These are phyloP conservation scores for Acanthosepion esculentum DNA, from an alignment of 2,888 invertebrate genomes.

Conservation along the genomic window DNA sequence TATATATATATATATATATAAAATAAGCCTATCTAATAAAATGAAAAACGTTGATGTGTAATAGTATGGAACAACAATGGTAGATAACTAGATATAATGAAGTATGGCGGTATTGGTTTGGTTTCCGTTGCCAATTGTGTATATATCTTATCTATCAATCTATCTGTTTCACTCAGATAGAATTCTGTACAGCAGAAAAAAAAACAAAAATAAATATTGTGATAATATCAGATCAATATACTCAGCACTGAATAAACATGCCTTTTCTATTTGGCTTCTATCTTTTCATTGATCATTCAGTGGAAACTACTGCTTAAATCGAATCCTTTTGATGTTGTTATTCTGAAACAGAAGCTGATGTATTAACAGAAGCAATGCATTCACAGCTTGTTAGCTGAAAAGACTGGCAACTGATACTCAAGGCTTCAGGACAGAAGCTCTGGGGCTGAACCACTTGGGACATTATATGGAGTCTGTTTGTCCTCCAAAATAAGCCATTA, in stretches of 20 bases:
- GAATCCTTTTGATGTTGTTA: not conserved
- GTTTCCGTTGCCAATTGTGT: not conserved
- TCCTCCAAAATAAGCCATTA: not conserved
- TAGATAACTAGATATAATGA: not conserved
- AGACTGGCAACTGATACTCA: not conserved
- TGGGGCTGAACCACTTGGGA: not conserved
- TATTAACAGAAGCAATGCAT: not conserved
- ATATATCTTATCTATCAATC: not conserved
- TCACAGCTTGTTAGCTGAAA: not conserved
- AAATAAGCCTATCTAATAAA: not conserved
- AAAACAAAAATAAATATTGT: not conserved
- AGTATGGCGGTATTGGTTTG: not conserved
- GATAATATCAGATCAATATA: not conserved
- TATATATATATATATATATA: not conserved
- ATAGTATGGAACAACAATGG: not conserved
- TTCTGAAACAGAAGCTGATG: not conserved
- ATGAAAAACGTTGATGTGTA: not conserved
- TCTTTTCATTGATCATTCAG: not conserved
- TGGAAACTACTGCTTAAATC: not conserved
- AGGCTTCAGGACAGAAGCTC: not conserved
- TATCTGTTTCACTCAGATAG: not conserved
- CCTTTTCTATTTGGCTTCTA: slow-evolving; percentile 18
- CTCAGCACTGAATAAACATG: not conserved
- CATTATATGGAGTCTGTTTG: not conserved
- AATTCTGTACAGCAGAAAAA: not conserved